Percentiles rank a stretch among this genome's conserved stretches.
phyloP scores from a whole-genome alignment of 2,888 invertebrate genomes.

The Digitonthophagus gazella region DNA sequence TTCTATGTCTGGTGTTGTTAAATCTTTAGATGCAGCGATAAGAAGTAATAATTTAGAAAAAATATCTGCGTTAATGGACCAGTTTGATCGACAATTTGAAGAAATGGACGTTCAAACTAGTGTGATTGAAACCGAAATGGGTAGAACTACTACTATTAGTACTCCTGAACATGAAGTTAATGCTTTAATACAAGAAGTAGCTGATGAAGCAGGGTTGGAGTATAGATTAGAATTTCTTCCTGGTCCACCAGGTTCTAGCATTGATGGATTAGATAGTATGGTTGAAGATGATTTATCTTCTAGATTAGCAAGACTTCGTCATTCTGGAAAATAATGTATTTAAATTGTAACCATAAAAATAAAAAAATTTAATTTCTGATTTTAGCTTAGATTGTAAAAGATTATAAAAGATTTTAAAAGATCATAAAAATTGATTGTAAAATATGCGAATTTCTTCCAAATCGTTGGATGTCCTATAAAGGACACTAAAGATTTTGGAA shows the following conservation, averaged over 20 bases:
- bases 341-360: too few species aligned
- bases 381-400: too few species aligned
- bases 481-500: not conserved
- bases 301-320: not conserved
- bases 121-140: conserved; percentile 6
- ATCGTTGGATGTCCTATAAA: not conserved
- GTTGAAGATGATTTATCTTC: not conserved
- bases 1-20: conserved; percentile 2
- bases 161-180: not conserved
- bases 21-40: conserved; percentile 8
- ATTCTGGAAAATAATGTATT: not conserved
- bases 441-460: not conserved
- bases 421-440: not conserved
- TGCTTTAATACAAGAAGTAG: not conserved
- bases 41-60: not conserved
- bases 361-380: too few species aligned
- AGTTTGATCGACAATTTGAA: conserved; percentile 7
- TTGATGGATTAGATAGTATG: not conserved
- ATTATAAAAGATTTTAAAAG: too few species aligned
- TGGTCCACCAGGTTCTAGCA: not conserved
- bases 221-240: conserved; percentile 1
- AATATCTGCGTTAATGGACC: conserved; percentile 1
- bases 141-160: not conserved
- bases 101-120: conserved; percentile 4
- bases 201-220: conserved; percentile 8